Evolutionary conservation across 1,140 invertebrate genomes (phyloP), one percentile per base, ranked within the genome.

Genomic region (Steinernema khuongi): DNA sequence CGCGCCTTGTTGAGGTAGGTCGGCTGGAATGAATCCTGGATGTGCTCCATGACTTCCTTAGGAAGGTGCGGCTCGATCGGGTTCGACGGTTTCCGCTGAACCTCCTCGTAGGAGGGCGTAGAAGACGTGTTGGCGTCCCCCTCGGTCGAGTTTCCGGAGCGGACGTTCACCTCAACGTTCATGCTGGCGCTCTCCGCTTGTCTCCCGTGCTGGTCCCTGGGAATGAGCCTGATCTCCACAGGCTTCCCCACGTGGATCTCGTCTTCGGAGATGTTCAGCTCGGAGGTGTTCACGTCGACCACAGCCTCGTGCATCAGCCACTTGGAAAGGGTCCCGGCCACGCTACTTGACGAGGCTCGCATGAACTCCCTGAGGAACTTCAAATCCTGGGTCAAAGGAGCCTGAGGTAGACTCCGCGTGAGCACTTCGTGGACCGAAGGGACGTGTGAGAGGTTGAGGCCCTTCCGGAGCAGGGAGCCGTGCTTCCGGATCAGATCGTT

Each of bases 301-400:
- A 92, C 92, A 11, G 94, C 91, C 81, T 94, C 93, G 0, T 94
- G 93, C 82, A 96, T 93, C 36, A 98, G 86, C 94, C 94, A 97
- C 85, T 86, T 85, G 1, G 94, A 93, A 69, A 98, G 87, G 70
- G 94, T 89, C 31, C 93, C 94, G 0, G 94, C 94, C 76, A 92
- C 93, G 0, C 93, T 94, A 0, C 91, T 92, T 14, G 91, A 89
- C 0, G 90, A 90, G 73, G 93, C 93, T 7, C 90, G 89, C 19
- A 97, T 92, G 81, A 97, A 94, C 86, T 98, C 94, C 66, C 92
- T 90, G 18, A 97, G 89, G 85, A 97, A 98, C 67, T 86, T 94
- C 94, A 29, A 93, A 93, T 81, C 78, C 31, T 50, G 32, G 14
- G 77, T 68, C 30, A 76, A 41, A 11, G 68, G 68, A 17, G 74